Conservation (phyloP, 2,113 vertebrate species). For the Anser brachyrhynchus region DNA sequence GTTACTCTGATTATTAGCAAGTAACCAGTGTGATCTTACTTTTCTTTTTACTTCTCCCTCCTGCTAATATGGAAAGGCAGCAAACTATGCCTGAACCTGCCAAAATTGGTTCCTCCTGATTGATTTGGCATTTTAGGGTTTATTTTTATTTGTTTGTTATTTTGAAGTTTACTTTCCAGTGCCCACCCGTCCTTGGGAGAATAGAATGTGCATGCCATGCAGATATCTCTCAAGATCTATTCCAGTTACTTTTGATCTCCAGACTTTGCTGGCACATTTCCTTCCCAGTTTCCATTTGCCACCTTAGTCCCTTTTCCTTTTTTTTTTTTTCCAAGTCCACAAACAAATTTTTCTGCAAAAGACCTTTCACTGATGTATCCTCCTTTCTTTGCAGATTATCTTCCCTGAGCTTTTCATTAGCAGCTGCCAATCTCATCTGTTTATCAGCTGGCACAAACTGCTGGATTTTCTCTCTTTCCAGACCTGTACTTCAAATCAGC, state of each 20-base stretch:
- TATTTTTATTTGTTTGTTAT: not conserved
- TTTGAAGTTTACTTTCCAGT: not conserved
- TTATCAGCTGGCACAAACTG: not conserved
- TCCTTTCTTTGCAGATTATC: not conserved
- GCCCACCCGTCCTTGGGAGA: not conserved
- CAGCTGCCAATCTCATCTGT: not conserved
- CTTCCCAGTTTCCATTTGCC: not conserved
- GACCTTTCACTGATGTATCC: not conserved
- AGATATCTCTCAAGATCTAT: not conserved
- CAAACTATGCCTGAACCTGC: not conserved
- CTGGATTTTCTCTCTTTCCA: not conserved
- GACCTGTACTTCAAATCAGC: not conserved
- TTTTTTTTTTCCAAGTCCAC: not conserved
- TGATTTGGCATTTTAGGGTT: not conserved
- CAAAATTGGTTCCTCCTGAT: not conserved
- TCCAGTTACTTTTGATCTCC: not conserved
- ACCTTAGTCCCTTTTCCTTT: not conserved
- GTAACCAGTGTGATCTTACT: not conserved
- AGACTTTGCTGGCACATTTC: not conserved
- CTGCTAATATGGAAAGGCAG: not conserved
- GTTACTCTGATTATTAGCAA: constrained; percentile 47
- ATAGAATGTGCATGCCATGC: not conserved
- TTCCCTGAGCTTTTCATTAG: not conserved
- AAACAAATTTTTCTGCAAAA: not conserved
- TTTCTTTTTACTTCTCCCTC: not conserved